Evolutionary conservation across 2,797 vertebrate genomes (phyloP), one percentile per base, ranked within the genome.

Genomic region (Onychomys torridus): DNA sequence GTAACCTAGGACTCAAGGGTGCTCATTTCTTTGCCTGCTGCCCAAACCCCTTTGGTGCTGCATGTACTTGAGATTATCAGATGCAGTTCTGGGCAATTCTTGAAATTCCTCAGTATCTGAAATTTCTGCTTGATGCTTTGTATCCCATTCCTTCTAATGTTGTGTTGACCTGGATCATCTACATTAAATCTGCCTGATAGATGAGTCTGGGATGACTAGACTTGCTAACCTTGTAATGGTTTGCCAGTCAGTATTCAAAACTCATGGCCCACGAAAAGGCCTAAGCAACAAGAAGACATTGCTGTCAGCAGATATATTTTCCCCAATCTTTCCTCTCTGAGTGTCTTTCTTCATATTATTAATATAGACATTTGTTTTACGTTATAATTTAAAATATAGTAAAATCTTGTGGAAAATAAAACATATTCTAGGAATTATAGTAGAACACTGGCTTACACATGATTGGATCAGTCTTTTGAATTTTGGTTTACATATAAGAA

Each of bases 311-410:
- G 17, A 32, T 25, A 40, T 17, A 73, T 90, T 57, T 88, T 32
- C 52, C 29, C 19, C 32, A 76, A 61, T 73, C 17, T 73, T 88
- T 77, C 49, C 13, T 87, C 25, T 59, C 34, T 6, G 2, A 21
- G 82, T 29, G 94, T 82, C 16, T 93, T 95, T 46, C 55, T n/a
- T 63, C 11, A 71, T 77, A 84, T 23, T 63, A 63, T 87, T 88
- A 52, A 59, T 76, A n/a, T 63, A 46, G 1, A 27, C 32, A 84
- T 93, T 46, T 46, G 3, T 79, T 90, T 95, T 69, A 5, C 65
- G 32, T 89, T 86, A 67, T 61, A 34, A 78, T 95, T 59, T 83
- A 83, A 93, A 37, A 43, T 12, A 73, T 27, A 84, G 67, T 59
- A 16, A 88, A 90, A 77, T 27, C 46, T 57, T 69, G 1, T 63